Evolutionary conservation across 2,113 vertebrate genomes (phyloP), one percentile per base, ranked within the genome.

Genomic region (Anser cygnoides): DNA sequence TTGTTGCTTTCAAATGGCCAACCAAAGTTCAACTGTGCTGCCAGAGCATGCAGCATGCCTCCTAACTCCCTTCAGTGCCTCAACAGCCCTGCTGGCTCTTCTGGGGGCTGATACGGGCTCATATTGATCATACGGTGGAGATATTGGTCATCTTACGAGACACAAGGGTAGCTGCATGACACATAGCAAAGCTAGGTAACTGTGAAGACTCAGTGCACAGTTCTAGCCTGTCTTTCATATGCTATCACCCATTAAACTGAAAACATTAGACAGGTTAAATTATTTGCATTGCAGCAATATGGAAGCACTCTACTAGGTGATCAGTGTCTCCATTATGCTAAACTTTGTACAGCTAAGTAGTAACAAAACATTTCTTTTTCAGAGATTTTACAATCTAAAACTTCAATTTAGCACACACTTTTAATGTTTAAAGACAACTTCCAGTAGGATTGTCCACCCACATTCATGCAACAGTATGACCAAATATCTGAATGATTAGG

Each of bases 71-170:
- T 50, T 59, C 11, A 15, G 26, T 11, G 17, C 13, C 13, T 57
- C 61, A 43, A 20, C 13, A 44, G 41, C 23, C 33, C 46, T 19
- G 29, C 3, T 21, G 58, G 41, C 6, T 14, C 33, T 49, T 83
- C 41, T 52, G 31, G n/a, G 2, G 17, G 7, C 3, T 10, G 61
- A 16, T 33, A 4, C 3, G 33, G 37, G 39, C 11, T 33, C 5
- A 10, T 4, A 22, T 23, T 35, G 46, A 26, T 55, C 46, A 22
- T 9, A 15, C 3, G 26, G n/a, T 0, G 3, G 11, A 28, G 28
- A 59, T 3, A 6, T 20, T 49, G 62, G n/a, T 50, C 72, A 68
- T 52, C 33, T 13, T 28, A 49, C 0, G 0, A 1, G 28, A 75
- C 17, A 10, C 23, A 37, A 59, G 37, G 50, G 39, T 17, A 41